Evolutionary conservation across 2,888 invertebrate genomes (phyloP), one percentile per base, ranked within the genome.

Genomic region (Ophion ellenae): DNA sequence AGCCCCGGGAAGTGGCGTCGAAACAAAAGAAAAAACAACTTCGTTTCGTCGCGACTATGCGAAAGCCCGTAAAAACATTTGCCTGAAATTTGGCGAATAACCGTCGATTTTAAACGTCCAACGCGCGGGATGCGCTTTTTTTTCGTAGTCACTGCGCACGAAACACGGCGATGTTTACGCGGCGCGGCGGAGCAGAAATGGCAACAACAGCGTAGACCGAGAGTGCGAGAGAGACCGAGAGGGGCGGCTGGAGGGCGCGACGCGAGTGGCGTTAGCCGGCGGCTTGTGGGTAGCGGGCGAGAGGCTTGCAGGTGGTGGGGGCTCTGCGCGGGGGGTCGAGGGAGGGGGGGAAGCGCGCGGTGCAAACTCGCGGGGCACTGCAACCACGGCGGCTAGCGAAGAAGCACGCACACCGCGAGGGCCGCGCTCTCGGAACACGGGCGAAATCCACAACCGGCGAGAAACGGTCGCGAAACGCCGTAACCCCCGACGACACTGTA

Each of bases 361-460:
- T 81, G 83, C 75, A 80, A 40, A 78, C 67, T 79, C 69, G 78
- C 87, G 90, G 89, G 40, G 90, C 90, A 90, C 91, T 92, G 90
- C 90, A 91, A 89, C 90, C 86, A 89, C 91, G 91, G 89, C 90
- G 86, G 90, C 91, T 91, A 90, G 89, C 92, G 90, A 86, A 89
- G 89, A 87, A 90, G 89, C 91, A 91, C 90, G 90, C 90, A 88
- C 76, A 67, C 83, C 87, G 88, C 89, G 89, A 88, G 87, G 88
- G 45, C 66, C 66, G 63, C 76, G 45, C 66, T 66, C 76, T 66
- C 66, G n/a, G 24, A 61, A 66, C 63, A 59, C n/a, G 57, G 28
- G 63, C 17, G 28, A 66, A 78, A 66, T 61, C 61, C 61, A 47
- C 63, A 59, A 81, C 80, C 80, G 80, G 73, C 73, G 66, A 81